phyloP scores from a whole-genome alignment of 2,113 vertebrate genomes.

The Felis chaus region DNA sequence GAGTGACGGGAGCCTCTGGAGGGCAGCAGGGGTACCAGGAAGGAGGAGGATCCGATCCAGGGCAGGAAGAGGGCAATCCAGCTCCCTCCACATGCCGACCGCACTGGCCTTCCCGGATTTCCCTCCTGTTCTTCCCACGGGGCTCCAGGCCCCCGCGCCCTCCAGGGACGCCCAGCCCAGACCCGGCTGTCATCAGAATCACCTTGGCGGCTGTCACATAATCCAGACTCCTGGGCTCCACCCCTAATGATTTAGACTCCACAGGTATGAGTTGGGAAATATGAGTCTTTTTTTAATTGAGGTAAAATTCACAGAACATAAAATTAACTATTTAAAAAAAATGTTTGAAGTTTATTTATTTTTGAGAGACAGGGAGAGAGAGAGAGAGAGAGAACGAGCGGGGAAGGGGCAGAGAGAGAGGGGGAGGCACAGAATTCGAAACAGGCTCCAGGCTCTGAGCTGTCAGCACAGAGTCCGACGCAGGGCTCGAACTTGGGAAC shows the following conservation, averaged over 20 bases:
- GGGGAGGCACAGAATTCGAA: no score
- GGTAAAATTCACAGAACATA: not conserved
- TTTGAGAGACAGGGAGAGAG: no score
- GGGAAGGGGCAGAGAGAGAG: no score
- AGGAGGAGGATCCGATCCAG: no score
- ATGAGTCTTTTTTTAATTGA: not conserved
- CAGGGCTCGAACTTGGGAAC: no score
- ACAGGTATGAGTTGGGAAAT: not conserved
- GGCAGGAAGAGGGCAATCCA: not conserved
- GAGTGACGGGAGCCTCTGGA: not conserved
- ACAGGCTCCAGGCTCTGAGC: no score
- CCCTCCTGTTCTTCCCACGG: fast-evolving
- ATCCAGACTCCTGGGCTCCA: no score
- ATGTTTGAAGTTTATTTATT: no score
- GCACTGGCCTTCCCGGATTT: not conserved
- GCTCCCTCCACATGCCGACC: no score
- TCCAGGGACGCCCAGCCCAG: not conserved
- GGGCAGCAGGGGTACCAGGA: not conserved
- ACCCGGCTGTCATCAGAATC: not conserved
- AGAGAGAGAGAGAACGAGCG: no score
- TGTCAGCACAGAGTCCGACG: no score
- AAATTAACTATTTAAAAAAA: not conserved
- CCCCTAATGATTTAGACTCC: not conserved
- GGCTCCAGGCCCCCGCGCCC: not conserved
- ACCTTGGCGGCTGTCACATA: not conserved